A percentile compares a stretch with the other conserved stretches of the same genome.
phyloP scores from a whole-genome alignment of 2,888 invertebrate genomes.

The Euproctis similis region DNA sequence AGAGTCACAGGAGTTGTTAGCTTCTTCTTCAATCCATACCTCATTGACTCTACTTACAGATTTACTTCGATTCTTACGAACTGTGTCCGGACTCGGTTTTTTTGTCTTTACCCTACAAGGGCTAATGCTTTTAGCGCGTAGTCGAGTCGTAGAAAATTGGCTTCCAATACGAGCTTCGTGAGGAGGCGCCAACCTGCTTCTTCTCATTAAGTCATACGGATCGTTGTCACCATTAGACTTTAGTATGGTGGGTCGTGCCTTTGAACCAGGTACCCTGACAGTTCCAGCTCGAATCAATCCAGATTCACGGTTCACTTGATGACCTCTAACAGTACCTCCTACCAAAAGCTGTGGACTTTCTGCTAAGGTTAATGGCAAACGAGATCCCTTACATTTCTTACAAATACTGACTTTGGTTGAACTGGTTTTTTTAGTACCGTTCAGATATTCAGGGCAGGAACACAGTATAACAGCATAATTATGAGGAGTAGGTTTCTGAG shows the following conservation, averaged over 20 bases:
- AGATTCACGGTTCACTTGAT: slow-evolving; percentile 58
- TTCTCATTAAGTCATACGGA: slow-evolving; percentile 89
- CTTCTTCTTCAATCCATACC: slow-evolving; percentile 61
- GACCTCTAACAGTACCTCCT: slow-evolving; percentile 79
- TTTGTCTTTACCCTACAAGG: slow-evolving; percentile 74
- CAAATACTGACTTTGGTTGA: slow-evolving; percentile 85
- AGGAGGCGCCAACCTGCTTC: slow-evolving; percentile 82
- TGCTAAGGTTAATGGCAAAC: slow-evolving; percentile 80
- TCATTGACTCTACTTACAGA: slow-evolving; percentile 68
- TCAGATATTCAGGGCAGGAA: slow-evolving; percentile 87
- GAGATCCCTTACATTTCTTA: slow-evolving; percentile 89
- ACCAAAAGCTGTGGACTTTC: slow-evolving; percentile 72
- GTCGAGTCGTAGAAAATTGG: slow-evolving; percentile 66
- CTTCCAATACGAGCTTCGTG: slow-evolving; percentile 71
- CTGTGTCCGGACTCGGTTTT: slow-evolving; percentile 60
- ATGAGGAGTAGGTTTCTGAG: slow-evolving; percentile 76
- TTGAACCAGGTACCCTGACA: slow-evolving; percentile 76
- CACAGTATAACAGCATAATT: slow-evolving; percentile 84
- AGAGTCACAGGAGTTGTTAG: slow-evolving; percentile 36
- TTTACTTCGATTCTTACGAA: slow-evolving; percentile 61
- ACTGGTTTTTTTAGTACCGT: slow-evolving; percentile 83
- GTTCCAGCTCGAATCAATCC: slow-evolving; percentile 77
- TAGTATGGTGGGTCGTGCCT: slow-evolving; percentile 79
- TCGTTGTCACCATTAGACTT: slow-evolving; percentile 77
- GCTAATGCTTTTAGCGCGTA: slow-evolving; percentile 74